These are phyloP conservation scores for Parasteatoda lunata DNA, from an alignment of 2,888 invertebrate genomes.

Conservation along the genomic window DNA sequence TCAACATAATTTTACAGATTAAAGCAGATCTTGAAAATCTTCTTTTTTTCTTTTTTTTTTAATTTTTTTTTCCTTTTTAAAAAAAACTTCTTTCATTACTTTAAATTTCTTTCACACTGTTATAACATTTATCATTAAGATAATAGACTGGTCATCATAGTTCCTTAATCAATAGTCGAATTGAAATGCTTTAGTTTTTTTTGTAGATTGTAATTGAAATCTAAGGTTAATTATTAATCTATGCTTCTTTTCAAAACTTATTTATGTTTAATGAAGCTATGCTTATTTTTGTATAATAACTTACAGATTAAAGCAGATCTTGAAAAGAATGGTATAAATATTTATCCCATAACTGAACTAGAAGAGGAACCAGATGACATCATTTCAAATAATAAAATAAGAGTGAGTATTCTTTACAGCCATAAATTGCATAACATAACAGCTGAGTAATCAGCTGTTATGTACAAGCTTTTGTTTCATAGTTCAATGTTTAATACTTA, in stretches of 20 bases:
- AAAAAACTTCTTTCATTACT: too few relatives aligned
- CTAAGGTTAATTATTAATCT: too few relatives aligned
- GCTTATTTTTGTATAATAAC: neutral
- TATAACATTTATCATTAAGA: too few relatives aligned
- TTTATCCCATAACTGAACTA: constrained; percentile 76
- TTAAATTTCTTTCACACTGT: too few relatives aligned
- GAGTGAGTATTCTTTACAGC: constrained; percentile 46
- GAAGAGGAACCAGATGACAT: constrained; percentile 76
- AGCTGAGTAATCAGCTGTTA: neutral
- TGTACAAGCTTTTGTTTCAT: too few relatives aligned
- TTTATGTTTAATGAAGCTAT: neutral
- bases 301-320: constrained; percentile 75
- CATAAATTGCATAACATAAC: neutral
- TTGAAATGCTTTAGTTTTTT: too few relatives aligned
- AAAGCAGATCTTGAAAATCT: constrained; percentile 75
- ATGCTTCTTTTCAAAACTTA: neutral
- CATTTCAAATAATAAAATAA: constrained; percentile 75
- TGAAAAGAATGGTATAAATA: constrained; percentile 74
- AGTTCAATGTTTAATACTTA: too few relatives aligned
- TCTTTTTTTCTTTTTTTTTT: too few relatives aligned
- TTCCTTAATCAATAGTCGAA: too few relatives aligned
- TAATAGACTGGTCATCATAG: too few relatives aligned
- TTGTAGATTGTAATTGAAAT: neutral
- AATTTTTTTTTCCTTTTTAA: too few relatives aligned
- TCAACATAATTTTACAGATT: too few relatives aligned